These are phyloP conservation scores for Rhyacichthys aspro DNA, from an alignment of 2,797 vertebrate genomes.

Conservation along the genomic window DNA sequence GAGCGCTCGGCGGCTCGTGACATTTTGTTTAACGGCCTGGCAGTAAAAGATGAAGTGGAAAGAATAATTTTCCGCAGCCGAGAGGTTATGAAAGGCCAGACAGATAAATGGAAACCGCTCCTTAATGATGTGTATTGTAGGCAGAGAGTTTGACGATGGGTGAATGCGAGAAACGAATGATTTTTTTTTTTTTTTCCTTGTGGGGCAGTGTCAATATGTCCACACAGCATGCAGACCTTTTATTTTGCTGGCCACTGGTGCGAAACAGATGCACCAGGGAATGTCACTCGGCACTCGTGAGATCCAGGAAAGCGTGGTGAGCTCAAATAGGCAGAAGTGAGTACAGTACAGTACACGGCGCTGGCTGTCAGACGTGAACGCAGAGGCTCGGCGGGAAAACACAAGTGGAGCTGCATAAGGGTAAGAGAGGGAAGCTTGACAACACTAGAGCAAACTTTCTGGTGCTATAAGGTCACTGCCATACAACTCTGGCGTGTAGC, in stretches of 20 bases:
- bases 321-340: slow-evolving; percentile 13
- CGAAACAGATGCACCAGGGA: slow-evolving; percentile 15
- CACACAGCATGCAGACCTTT: slow-evolving; percentile 13
- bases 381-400: slow-evolving; percentile 1
- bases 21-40: slow-evolving; percentile 47
- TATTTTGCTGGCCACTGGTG: slow-evolving; percentile 31
- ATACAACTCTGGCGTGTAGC: too few relatives aligned
- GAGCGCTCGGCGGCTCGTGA: slow-evolving; percentile 34
- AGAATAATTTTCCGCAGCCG: slow-evolving; percentile 18
- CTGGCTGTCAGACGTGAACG: slow-evolving; percentile 4
- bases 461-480: neutral
- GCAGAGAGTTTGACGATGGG: neutral
- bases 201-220: slow-evolving; percentile 15
- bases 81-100: slow-evolving; percentile 21
- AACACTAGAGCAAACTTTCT: too few relatives aligned
- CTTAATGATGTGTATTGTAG: neutral
- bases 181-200: slow-evolving; percentile 8
- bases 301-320: slow-evolving; percentile 9
- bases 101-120: neutral
- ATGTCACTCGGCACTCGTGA: slow-evolving; percentile 11
- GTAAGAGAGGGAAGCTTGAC: neutral
- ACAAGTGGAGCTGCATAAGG: neutral
- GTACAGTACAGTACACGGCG: neutral
- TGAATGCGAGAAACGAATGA: neutral
- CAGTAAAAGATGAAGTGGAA: slow-evolving; percentile 51